Conservation (phyloP, 2,797 vertebrate genomes). For the Miichthys miiuy region DNA sequence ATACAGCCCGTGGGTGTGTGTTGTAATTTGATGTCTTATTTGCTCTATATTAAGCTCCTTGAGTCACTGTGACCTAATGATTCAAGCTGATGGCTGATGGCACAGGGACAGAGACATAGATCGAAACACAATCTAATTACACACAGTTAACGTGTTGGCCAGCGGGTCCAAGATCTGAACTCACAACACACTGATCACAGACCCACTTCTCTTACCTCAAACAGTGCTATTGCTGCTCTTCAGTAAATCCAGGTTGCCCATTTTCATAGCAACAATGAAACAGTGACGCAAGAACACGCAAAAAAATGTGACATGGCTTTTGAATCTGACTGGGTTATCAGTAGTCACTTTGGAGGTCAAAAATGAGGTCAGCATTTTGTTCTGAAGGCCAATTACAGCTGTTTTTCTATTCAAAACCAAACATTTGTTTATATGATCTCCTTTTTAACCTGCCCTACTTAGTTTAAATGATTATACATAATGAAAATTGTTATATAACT, state of each 20-base stretch:
- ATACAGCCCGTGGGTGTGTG: conserved; percentile 38
- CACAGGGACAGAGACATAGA: conserved; percentile 34
- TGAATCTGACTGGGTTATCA: conserved; percentile 22
- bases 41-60: conserved; percentile 48
- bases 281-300: conserved; percentile 10
- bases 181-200: background rate
- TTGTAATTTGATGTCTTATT: conserved; percentile 47
- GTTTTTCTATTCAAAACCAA: conserved; percentile 43
- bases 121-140: conserved; percentile 49
- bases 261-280: conserved; percentile 41
- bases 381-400: conserved; percentile 9
- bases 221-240: background rate
- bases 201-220: conserved; percentile 14
- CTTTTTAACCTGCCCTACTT: conserved; percentile 36
- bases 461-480: conserved; percentile 53
- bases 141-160: conserved; percentile 9
- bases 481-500: conserved; percentile 66
- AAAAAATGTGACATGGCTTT: conserved; percentile 12
- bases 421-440: conserved; percentile 67
- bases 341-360: conserved; percentile 29
- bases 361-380: conserved; percentile 54
- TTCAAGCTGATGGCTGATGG: conserved; percentile 37
- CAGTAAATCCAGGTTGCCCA: conserved; percentile 33
- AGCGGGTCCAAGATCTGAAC: background rate
- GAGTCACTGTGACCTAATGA: conserved; percentile 60